Evolutionary conservation across 2,888 invertebrate species (phyloP).

Genomic region (Meiosimyza platycephala): DNA sequence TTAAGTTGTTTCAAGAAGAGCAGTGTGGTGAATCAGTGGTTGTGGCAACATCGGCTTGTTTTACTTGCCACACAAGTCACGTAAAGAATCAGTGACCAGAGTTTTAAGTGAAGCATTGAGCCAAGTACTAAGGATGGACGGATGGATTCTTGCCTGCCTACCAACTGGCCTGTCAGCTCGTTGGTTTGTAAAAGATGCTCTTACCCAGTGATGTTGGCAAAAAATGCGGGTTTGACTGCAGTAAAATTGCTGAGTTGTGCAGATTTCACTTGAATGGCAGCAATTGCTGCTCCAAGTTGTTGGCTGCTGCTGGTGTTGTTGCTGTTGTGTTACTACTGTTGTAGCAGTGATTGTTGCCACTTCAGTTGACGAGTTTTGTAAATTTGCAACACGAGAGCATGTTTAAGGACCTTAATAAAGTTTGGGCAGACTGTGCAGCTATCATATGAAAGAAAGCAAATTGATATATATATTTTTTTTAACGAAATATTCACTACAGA

Average conservation of each 20-base stretch:
- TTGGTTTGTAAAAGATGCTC: slow-evolving; percentile 14
- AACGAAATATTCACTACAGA: no score
- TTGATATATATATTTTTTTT: no score
- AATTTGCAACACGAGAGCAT: no score
- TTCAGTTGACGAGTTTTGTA: not conserved
- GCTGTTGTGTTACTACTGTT: not conserved
- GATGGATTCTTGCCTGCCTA: no score
- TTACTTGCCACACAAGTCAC: slow-evolving; percentile 23
- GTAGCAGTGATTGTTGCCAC: not conserved
- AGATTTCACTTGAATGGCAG: slow-evolving; percentile 10
- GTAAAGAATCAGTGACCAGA: slow-evolving; percentile 28
- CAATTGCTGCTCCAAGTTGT: not conserved
- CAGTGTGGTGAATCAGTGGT: not conserved
- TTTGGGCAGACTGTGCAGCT: no score
- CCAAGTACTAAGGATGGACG: not conserved
- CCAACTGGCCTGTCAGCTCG: not conserved
- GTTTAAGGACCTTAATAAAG: no score
- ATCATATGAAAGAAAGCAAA: no score
- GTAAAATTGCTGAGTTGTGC: slow-evolving; percentile 2
- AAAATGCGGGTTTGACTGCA: not conserved
- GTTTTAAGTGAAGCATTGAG: slow-evolving; percentile 15
- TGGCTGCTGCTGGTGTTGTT: not conserved
- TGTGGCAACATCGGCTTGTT: slow-evolving; percentile 6
- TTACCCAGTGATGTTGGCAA: not conserved
- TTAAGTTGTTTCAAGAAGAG: no score